Evolutionary conservation across 2,113 vertebrate species (phyloP).

Genomic region (Todiramphus chloris): DNA sequence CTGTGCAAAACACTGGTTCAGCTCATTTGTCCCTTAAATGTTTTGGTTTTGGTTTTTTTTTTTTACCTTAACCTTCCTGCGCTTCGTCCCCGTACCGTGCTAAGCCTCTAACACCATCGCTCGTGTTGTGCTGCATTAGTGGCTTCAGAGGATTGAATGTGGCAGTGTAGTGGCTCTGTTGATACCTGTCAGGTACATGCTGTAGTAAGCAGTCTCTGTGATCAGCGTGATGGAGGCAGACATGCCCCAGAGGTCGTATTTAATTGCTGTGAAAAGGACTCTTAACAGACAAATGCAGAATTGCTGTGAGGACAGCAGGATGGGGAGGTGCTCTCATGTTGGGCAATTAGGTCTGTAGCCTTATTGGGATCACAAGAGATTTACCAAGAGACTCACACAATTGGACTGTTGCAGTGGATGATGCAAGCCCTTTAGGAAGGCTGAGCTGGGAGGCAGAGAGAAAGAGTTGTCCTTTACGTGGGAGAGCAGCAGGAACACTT

Average conservation of each 20-base stretch:
- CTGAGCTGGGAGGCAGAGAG: fast-evolving
- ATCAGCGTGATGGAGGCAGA: background rate
- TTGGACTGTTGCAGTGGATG: background rate
- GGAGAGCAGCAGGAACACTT: background rate
- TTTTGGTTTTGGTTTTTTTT: background rate
- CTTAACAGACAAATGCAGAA: background rate
- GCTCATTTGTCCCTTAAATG: background rate
- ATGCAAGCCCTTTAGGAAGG: background rate
- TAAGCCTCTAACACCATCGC: background rate
- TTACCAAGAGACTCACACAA: background rate
- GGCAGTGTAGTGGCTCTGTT: background rate
- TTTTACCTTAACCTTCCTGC: background rate
- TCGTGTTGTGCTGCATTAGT: background rate
- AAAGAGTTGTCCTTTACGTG: background rate
- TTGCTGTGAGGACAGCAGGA: background rate
- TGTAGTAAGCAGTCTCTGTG: background rate
- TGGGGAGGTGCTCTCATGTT: background rate
- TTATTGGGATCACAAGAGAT: background rate
- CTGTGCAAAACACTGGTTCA: background rate
- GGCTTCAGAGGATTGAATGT: background rate
- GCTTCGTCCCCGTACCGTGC: background rate
- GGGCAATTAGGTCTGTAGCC: background rate
- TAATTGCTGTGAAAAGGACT: conserved; percentile 17
- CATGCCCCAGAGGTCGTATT: background rate
- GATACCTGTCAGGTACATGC: background rate